These are phyloP conservation scores for Porites lobata DNA, from an alignment of 92 coral and sea anemone genomes.

Conservation along the genomic window DNA sequence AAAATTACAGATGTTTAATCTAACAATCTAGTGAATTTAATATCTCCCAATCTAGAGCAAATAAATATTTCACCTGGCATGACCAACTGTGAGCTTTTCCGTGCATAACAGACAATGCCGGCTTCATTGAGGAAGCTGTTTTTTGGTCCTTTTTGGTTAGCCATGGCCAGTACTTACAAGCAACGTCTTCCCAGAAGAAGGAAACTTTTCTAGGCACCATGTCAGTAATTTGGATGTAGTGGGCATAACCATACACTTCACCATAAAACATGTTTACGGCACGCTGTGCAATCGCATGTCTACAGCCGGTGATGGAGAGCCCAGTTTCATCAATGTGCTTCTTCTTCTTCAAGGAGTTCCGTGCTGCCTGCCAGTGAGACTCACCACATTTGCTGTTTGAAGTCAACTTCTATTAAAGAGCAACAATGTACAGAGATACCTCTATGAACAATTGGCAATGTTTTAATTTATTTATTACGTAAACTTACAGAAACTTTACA, in stretches of 20 bases:
- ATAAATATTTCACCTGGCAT: constrained; percentile 1
- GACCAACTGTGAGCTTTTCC: constrained; percentile 35
- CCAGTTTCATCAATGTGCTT: constrained; percentile 50
- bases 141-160: background rate
- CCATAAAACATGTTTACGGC: constrained; percentile 79
- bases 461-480: background rate
- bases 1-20: background rate
- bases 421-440: background rate
- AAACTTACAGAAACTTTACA: too few species aligned
- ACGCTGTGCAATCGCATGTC: constrained; percentile 76
- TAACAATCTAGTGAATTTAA: background rate
- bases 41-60: background rate
- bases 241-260: constrained; percentile 78
- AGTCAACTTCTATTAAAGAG: background rate
- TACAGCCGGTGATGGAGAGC: constrained; percentile 64
- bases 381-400: constrained; percentile 59
- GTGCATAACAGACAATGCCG: constrained; percentile 40
- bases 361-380: constrained; percentile 69
- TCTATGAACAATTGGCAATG: background rate
- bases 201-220: constrained; percentile 28
- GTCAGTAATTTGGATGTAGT: constrained; percentile 55
- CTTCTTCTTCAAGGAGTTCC: constrained; percentile 48
- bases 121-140: constrained; percentile 8
- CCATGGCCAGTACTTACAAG: constrained; percentile 42
- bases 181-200: constrained; percentile 7